Conservation (phyloP, 1,140 invertebrate genomes). For the Papilio dardanus region DNA sequence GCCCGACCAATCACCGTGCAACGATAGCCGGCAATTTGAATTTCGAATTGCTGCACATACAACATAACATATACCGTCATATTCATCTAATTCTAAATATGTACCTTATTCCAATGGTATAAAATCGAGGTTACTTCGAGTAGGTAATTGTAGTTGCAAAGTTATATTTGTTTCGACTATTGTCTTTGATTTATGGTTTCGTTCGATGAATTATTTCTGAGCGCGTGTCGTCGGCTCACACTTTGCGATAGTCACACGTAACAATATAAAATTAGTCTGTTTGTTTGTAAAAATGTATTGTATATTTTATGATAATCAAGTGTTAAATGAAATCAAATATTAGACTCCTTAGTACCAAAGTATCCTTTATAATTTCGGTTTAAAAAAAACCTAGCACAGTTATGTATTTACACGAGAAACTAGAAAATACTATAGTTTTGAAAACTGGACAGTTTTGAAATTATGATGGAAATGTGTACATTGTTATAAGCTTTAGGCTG, state of each 20-base stretch:
- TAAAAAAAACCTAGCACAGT: no score
- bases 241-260: constrained; percentile 53
- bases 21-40: constrained; percentile 73
- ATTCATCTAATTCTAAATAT: constrained; percentile 36
- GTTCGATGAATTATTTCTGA: constrained; percentile 74
- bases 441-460: no score
- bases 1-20: constrained; percentile 71
- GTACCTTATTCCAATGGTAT: constrained; percentile 39
- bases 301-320: no score
- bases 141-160: constrained; percentile 34
- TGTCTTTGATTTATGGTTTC: constrained; percentile 72
- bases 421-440: no score
- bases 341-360: no score
- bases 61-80: constrained; percentile 50
- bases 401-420: no score
- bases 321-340: no score
- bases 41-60: constrained; percentile 62
- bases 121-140: constrained; percentile 36
- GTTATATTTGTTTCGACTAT: constrained; percentile 42
- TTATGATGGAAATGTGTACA: no score
- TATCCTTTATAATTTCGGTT: no score
- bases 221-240: constrained; percentile 62
- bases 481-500: no score
- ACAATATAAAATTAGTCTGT: constrained; percentile 43
- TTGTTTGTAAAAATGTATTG: constrained; percentile 31